A percentile compares a stretch with the other conserved stretches of the same genome.
phyloP scores from a whole-genome alignment of 35 echinoderm and acorn worm genomes.

The Stichopus chloronotus region DNA sequence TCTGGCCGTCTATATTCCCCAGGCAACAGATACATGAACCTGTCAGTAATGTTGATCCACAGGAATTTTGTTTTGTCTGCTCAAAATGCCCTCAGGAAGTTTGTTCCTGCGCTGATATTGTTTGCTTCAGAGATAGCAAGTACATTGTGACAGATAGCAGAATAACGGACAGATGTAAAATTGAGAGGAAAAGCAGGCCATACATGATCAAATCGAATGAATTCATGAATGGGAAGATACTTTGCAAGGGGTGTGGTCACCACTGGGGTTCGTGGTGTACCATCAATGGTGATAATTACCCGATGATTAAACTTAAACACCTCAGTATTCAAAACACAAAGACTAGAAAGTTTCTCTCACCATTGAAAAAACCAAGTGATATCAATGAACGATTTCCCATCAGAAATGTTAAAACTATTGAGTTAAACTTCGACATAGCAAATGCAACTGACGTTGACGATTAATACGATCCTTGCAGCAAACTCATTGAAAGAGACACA shows the following conservation, averaged over 20 bases:
- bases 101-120: slow-evolving; percentile 10
- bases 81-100: slow-evolving; percentile 11
- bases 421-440: background rate
- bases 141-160: background rate
- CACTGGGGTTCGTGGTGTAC: slow-evolving; percentile 28
- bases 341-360: background rate
- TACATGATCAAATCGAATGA: background rate
- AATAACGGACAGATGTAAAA: background rate
- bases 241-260: background rate
- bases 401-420: background rate
- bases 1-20: background rate
- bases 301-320: background rate
- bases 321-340: background rate
- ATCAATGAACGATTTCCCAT: background rate
- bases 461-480: too few relatives aligned
- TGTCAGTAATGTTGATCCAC: background rate
- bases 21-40: background rate
- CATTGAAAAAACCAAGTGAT: background rate
- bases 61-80: background rate
- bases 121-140: slow-evolving; percentile 18
- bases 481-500: too few relatives aligned
- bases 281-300: background rate
- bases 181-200: background rate
- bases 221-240: background rate
- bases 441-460: background rate